Base-by-base conservation (phyloP, 2,888 invertebrate species). In the Lasioglossum zephyrum region DNA sequence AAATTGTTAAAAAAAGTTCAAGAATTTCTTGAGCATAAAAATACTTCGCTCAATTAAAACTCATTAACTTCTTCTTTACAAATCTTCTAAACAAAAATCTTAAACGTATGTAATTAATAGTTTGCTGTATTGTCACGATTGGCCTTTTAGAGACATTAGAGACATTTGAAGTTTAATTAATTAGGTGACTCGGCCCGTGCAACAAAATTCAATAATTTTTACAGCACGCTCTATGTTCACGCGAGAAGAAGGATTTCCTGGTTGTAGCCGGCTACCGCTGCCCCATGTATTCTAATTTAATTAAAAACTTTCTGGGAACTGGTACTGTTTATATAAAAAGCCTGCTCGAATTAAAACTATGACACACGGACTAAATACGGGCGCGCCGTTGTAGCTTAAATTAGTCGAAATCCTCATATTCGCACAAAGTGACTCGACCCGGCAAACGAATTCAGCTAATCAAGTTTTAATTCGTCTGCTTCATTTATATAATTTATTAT, bases 291-390 rank as follows among this genome's bases (percentile, higher is more conserved):
- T 69, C 69, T 69, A 69, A 69, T 69, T 69, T 39, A 69, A 69
- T 69, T 69, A 69, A 69, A 69, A 69, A 69, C 69, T 69, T 69
- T 69, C 69, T 13, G 39, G 41, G 69, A 69, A 69, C 69, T 2
- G 39, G 36, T 69, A 69, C 39, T 69, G 22, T 69, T 69, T 69
- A 69, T 69, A 41, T 69, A 69, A 41, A 69, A 69, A 69, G 31
- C 22, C 69, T 39, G 69, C 69, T 22, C 16, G 39, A 69, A 69
- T 69, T 69, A 69, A 69, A 69, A 69, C 69, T 36, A 39, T 11
- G 69, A 69, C 41, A n/a, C n/a, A 9, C 39, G 11, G 22, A 1
- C 36, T 39, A 69, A 69, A 69, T 41, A 69, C 53, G 39, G 47
- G 22, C 53, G 53, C 74, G 74, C 11, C 53, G 69, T 69, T 69